Conservation (phyloP, 2,797 vertebrate species). For the Hippopotamyrus pictus region DNA sequence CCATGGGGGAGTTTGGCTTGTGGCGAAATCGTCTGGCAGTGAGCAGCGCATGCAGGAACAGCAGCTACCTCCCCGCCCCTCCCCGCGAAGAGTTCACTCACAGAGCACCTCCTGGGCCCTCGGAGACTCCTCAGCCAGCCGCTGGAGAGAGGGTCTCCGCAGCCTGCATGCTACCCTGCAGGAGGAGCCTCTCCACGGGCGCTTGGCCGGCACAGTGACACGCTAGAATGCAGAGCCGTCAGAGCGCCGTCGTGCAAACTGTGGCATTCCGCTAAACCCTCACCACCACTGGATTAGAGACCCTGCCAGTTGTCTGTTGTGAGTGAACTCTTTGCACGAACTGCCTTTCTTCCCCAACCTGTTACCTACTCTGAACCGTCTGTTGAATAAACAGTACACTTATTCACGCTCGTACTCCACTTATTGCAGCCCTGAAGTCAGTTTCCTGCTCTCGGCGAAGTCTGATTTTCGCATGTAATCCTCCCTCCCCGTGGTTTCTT, state of each 20-base stretch:
- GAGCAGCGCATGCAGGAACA: conserved; percentile 37
- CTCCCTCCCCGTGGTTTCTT: not conserved
- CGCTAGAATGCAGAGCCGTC: not conserved
- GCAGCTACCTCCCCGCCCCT: not conserved
- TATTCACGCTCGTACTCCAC: not conserved
- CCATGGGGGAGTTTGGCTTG: conserved; percentile 46
- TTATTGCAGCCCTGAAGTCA: not conserved
- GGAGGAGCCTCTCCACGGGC: not conserved
- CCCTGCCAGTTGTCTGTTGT: not conserved
- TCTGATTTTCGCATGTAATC: not conserved
- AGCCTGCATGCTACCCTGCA: not conserved
- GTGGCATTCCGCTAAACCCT: not conserved
- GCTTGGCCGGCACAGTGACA: not conserved
- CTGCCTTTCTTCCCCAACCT: conserved; percentile 13
- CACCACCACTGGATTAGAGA: not conserved
- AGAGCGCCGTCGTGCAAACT: not conserved
- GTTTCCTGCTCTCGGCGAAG: not conserved
- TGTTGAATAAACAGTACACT: not conserved
- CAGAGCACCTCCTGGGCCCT: not conserved
- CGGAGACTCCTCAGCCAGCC: not conserved
- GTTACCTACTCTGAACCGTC: not conserved
- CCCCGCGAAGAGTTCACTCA: conserved; percentile 7
- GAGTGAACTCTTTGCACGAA: conserved; percentile 12
- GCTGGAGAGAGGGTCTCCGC: not conserved
- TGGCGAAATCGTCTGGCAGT: conserved; percentile 41